A percentile compares a stretch with the other conserved stretches of the same genome.
Conservation (phyloP, 2,113 vertebrate species). For the Rutilus rutilus region DNA sequence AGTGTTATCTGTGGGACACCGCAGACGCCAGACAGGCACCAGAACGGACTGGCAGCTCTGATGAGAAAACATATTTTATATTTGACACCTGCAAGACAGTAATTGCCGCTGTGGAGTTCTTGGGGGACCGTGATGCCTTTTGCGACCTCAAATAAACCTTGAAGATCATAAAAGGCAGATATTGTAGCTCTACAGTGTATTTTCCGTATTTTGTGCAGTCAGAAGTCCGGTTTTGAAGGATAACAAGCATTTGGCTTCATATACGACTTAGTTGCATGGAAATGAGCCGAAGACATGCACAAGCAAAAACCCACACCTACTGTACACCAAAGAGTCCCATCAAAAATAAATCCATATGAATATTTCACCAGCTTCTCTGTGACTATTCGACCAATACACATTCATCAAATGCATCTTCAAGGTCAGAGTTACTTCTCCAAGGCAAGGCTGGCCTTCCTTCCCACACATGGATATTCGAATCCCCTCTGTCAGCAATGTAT, state of each 20-base stretch:
- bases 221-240: constrained; percentile 5
- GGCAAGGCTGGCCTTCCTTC: constrained; percentile 9
- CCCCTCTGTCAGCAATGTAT: constrained; percentile 41
- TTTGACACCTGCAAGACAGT: constrained; percentile 19
- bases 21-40: not conserved
- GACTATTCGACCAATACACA: constrained; percentile 47
- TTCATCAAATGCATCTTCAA: constrained; percentile 52
- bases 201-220: not conserved
- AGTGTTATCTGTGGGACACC: not conserved
- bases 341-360: constrained; percentile 46
- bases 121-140: not conserved
- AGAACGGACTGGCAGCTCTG: not conserved
- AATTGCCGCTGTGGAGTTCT: constrained; percentile 26
- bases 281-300: not conserved
- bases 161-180: not conserved
- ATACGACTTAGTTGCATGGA: not conserved
- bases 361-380: constrained; percentile 37
- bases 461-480: constrained; percentile 20
- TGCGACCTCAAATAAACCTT: constrained; percentile 10
- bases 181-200: not conserved
- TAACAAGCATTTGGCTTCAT: not conserved
- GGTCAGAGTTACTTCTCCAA: constrained; percentile 43
- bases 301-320: not conserved
- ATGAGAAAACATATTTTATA: constrained; percentile 36
- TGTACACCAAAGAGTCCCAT: not conserved